These are phyloP conservation scores for Chaetodon auriga DNA, from an alignment of 2,113 vertebrate species.

Conservation along the genomic window DNA sequence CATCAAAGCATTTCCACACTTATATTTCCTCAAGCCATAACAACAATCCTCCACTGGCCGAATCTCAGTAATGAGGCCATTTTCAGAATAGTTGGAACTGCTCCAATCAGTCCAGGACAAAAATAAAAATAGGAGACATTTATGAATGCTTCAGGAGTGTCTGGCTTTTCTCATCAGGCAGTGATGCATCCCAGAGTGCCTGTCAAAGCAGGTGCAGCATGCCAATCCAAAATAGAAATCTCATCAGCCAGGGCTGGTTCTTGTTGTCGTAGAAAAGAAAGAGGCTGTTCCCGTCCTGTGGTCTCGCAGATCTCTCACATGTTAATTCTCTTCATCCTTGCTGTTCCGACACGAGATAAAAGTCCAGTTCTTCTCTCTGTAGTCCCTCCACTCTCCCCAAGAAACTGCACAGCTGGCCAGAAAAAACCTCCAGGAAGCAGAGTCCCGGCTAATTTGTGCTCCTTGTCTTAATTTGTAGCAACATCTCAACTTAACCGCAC, in stretches of 20 bases:
- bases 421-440: conserved; percentile 7
- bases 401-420: conserved; percentile 28
- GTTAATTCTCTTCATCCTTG: neutral
- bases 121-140: neutral
- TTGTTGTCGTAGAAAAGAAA: conserved; percentile 8
- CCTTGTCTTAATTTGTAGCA: conserved; percentile 42
- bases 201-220: conserved; percentile 26
- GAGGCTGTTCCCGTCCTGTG: conserved; percentile 2
- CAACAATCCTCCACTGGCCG: conserved; percentile 29
- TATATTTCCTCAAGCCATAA: conserved; percentile 41
- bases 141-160: conserved; percentile 10
- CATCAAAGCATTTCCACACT: conserved; percentile 25
- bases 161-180: conserved; percentile 32
- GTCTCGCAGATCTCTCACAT: conserved; percentile 8
- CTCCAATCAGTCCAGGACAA: conserved; percentile 11
- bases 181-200: neutral
- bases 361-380: conserved; percentile 23
- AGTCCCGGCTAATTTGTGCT: conserved; percentile 20
- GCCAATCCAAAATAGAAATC: conserved; percentile 31
- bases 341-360: neutral
- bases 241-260: neutral
- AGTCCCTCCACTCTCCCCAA: conserved; percentile 18
- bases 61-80: conserved; percentile 31
- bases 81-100: conserved; percentile 24
- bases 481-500: conserved; percentile 23